phyloP scores from a whole-genome alignment of 2,888 invertebrate genomes.

The Apotomis capreana region DNA sequence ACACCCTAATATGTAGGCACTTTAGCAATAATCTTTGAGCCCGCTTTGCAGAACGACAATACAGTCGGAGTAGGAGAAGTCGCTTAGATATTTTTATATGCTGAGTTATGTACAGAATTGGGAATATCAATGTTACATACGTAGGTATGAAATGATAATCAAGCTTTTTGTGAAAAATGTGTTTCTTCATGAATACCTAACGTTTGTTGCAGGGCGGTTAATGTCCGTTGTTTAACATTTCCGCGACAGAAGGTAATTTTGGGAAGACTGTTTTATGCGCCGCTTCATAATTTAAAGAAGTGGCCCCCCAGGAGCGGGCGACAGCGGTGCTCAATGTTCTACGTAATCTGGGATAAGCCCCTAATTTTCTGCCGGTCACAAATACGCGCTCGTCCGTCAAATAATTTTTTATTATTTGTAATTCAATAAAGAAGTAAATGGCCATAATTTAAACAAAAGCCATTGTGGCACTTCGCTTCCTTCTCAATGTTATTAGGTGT shows the following conservation, averaged over 20 bases:
- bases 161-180: slow-evolving; percentile 1
- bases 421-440: slow-evolving; percentile 44
- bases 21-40: slow-evolving; percentile 38
- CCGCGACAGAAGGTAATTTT: slow-evolving; percentile 4
- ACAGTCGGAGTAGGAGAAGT: neutral
- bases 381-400: slow-evolving; percentile 55
- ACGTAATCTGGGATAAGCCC: slow-evolving; percentile 66
- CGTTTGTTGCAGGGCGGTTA: neutral
- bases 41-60: slow-evolving; percentile 18
- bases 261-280: slow-evolving; percentile 26
- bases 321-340: slow-evolving; percentile 59
- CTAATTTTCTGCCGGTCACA: slow-evolving; percentile 63
- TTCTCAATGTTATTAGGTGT: slow-evolving; percentile 6
- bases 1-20: slow-evolving; percentile 45
- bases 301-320: slow-evolving; percentile 53
- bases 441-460: slow-evolving; percentile 32
- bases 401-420: slow-evolving; percentile 49
- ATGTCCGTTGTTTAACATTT: slow-evolving; percentile 1
- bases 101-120: neutral
- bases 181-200: neutral
- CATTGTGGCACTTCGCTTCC: slow-evolving; percentile 21
- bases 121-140: slow-evolving; percentile 1
- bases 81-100: slow-evolving; percentile 22
- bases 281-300: slow-evolving; percentile 48
- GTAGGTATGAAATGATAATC: neutral